Conservation (phyloP, 2,888 invertebrate species). For the Smittia sp. region DNA sequence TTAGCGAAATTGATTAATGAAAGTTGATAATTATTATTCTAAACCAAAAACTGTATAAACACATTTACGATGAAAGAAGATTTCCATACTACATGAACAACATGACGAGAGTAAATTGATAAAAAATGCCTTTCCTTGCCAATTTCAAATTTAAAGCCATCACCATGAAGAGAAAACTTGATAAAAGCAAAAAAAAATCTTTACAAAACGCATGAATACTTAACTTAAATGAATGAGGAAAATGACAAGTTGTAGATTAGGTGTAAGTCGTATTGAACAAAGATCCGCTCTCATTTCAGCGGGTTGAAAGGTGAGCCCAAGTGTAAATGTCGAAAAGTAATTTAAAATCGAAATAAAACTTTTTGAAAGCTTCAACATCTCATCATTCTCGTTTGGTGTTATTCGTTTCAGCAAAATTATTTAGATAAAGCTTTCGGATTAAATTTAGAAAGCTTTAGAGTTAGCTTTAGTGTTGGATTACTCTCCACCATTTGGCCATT, state of each 20-base stretch:
- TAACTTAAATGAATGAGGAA: neutral
- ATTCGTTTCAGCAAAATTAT: no score
- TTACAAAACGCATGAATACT: constrained; percentile 16
- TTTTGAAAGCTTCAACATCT: constrained; percentile 27
- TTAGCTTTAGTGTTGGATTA: no score
- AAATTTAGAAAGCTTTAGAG: no score
- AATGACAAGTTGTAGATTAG: constrained; percentile 27
- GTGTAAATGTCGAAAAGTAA: constrained; percentile 14
- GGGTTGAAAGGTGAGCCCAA: neutral
- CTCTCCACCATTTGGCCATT: no score
- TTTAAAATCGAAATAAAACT: constrained; percentile 24
- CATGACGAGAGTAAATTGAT: neutral
- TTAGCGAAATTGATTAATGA: constrained; percentile 22
- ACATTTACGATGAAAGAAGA: neutral
- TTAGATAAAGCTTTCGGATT: no score
- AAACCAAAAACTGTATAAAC: constrained; percentile 26
- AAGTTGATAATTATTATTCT: constrained; percentile 32
- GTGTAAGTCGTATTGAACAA: constrained; percentile 24
- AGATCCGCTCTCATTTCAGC: neutral
- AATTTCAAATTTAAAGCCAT: constrained; percentile 30
- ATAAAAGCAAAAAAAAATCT: constrained; percentile 14
- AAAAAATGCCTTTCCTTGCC: constrained; percentile 38
- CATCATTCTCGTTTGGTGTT: neutral
- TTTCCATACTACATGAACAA: constrained; percentile 33
- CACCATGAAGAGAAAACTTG: neutral